Evolutionary conservation across 2,113 vertebrate genomes (phyloP).

Genomic region (Kryptolebias marmoratus): DNA sequence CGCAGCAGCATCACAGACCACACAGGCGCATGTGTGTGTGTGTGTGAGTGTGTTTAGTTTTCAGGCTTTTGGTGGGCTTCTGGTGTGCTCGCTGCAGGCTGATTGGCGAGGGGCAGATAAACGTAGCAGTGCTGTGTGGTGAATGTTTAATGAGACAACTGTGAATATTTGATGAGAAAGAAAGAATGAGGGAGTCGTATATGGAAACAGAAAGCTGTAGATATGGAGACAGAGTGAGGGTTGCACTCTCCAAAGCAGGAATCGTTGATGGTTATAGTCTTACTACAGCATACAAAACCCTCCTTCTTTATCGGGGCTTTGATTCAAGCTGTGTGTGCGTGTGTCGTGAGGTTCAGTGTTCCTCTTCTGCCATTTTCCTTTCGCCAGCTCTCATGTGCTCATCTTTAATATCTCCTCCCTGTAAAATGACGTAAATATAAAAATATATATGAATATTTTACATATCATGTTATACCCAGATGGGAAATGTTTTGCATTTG

Average conservation of each 20-base stretch:
- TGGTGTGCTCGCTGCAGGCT: conserved; percentile 65
- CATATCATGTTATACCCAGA: no score
- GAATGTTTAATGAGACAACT: conserved; percentile 82
- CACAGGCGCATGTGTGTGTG: conserved; percentile 4
- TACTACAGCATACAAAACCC: conserved; percentile 21
- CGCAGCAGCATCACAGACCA: conserved; percentile 45
- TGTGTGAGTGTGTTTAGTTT: conserved; percentile 33
- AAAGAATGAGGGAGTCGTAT: conserved; percentile 46
- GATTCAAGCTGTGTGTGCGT: conserved; percentile 1
- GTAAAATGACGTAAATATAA: background rate
- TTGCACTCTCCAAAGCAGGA: conserved; percentile 11
- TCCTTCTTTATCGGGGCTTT: conserved; percentile 22
- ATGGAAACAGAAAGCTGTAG: conserved; percentile 49
- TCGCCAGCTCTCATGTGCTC: conserved; percentile 30
- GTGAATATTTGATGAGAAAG: conserved; percentile 80
- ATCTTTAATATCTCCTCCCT: conserved; percentile 16
- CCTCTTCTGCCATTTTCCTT: conserved; percentile 33
- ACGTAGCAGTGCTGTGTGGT: conserved; percentile 67
- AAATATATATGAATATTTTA: no score
- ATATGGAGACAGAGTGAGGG: conserved; percentile 46
- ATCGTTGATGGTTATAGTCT: conserved; percentile 6
- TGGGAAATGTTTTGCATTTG: no score
- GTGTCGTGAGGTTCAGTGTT: conserved; percentile 9
- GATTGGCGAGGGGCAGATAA: conserved; percentile 75
- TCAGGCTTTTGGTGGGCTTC: conserved; percentile 59